Base-by-base conservation (phyloP, 2,797 vertebrate species). In the Myotis planiceps region DNA sequence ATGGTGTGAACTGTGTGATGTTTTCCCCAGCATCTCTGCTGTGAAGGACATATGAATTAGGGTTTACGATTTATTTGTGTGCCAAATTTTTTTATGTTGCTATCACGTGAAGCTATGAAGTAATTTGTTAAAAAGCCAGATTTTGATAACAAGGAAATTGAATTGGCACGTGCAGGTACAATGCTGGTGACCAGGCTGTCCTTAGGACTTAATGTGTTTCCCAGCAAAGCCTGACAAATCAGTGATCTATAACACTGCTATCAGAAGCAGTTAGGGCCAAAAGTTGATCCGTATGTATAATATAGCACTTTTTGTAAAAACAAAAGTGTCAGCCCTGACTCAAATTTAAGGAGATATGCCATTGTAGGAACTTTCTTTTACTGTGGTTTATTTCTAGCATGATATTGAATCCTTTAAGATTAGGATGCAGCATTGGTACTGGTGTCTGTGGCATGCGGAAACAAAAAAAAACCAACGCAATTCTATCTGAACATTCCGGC, bases 401-500 rank as follows among this genome's bases (percentile, higher is more conserved):
- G 87, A 87, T 86, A 93, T 53, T 82, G 88, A 98, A 92, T 96
- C 95, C 93, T 95, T 89, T 74, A 81, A 69, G 68, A 95, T 92
- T 89, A 97, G 82, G 93, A 96, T 87, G 82, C 95, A 88, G 89
- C 81, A 80, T 96, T 97, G 93, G 92, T 80, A 88, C 63, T 66
- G 96, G 71, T 66, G 91, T 66, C 93, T 97, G 80, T 71, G 94
- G 97, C 92, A 95, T 29, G 37, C 84, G 55, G 69, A 32, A 16
- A 87, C 72, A 2, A 53, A 94, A 76, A n/a, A 19, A 63, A 85
- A 82, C 82, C 78, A 97, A 96, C 96, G 97, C 71, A 96, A 96
- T 96, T 96, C 85, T 96, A 95, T 96, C 94, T 98, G 95, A 95
- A 23, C 90, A 96, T 98, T 97, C 60, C 79, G 84, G 98, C 95